Evolutionary conservation across 2,113 vertebrate genomes (phyloP).

Genomic region (Xerus inauris): DNA sequence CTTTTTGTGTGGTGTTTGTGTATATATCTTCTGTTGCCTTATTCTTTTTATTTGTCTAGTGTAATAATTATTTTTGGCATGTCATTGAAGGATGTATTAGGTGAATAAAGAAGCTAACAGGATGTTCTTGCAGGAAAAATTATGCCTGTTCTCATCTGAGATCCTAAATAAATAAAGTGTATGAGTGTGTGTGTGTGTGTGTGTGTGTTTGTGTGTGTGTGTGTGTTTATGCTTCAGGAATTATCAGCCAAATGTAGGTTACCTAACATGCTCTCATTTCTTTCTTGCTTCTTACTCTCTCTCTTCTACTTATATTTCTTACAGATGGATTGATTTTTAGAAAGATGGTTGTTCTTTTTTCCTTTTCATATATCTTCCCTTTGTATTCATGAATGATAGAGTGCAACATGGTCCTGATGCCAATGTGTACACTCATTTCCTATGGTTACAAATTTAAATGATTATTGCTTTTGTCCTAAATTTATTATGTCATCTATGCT

Average conservation of each 20-base stretch:
- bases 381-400: neutral
- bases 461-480: neutral
- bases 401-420: neutral
- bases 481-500: neutral
- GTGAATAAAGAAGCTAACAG: neutral
- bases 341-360: neutral
- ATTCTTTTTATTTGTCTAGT: neutral
- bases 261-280: neutral
- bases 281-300: neutral
- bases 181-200: neutral
- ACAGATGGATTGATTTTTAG: neutral
- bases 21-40: neutral
- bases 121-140: neutral
- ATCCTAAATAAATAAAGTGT: neutral
- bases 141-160: neutral
- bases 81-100: neutral
- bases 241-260: neutral
- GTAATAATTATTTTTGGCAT: neutral
- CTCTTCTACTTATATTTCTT: neutral
- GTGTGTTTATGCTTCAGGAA: neutral
- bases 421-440: neutral
- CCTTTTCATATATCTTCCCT: neutral
- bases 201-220: neutral
- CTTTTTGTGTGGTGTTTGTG: neutral
- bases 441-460: neutral